A percentile compares a stretch with the other conserved stretches of the same genome.
phyloP scores from a whole-genome alignment of 2,113 vertebrate genomes.

The Lathamus discolor region DNA sequence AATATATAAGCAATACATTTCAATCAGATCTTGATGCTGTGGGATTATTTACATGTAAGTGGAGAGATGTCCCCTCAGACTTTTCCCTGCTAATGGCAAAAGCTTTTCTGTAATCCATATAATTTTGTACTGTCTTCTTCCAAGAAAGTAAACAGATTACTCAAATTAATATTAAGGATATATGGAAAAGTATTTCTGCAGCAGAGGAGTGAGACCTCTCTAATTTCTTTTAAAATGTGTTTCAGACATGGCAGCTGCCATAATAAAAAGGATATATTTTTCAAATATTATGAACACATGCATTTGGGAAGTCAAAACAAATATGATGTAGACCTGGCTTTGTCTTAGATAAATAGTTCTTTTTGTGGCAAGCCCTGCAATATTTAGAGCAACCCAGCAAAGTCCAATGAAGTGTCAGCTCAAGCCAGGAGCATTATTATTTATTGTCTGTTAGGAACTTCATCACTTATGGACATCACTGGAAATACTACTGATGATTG shows the following conservation, averaged over 20 bases:
- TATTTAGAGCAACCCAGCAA: slow-evolving; percentile 73
- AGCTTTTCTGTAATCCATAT: slow-evolving; percentile 41
- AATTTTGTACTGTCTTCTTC: slow-evolving; percentile 23
- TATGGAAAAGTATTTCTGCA: neutral
- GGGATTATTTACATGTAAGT: neutral
- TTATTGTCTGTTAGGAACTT: slow-evolving; percentile 77
- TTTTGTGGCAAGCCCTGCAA: slow-evolving; percentile 71
- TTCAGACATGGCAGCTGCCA: slow-evolving; percentile 43
- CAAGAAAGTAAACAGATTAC: slow-evolving; percentile 18
- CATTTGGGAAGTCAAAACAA: slow-evolving; percentile 75
- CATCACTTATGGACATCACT: slow-evolving; percentile 75
- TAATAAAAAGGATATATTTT: slow-evolving; percentile 70
- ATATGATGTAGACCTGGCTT: slow-evolving; percentile 63
- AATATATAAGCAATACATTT: slow-evolving; percentile 10
- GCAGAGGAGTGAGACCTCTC: slow-evolving; percentile 17
- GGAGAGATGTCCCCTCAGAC: neutral
- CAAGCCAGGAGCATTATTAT: slow-evolving; percentile 78
- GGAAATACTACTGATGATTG: slow-evolving; percentile 82
- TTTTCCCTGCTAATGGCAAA: neutral
- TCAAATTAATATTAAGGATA: slow-evolving; percentile 4
- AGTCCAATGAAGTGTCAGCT: slow-evolving; percentile 76
- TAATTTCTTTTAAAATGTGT: slow-evolving; percentile 58
- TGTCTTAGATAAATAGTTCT: slow-evolving; percentile 86
- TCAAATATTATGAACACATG: slow-evolving; percentile 62
- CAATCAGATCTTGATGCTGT: neutral